Evolutionary conservation across 2,888 invertebrate genomes (phyloP), one percentile per base, ranked within the genome.

Genomic region (Pachymerium ferrugineum): DNA sequence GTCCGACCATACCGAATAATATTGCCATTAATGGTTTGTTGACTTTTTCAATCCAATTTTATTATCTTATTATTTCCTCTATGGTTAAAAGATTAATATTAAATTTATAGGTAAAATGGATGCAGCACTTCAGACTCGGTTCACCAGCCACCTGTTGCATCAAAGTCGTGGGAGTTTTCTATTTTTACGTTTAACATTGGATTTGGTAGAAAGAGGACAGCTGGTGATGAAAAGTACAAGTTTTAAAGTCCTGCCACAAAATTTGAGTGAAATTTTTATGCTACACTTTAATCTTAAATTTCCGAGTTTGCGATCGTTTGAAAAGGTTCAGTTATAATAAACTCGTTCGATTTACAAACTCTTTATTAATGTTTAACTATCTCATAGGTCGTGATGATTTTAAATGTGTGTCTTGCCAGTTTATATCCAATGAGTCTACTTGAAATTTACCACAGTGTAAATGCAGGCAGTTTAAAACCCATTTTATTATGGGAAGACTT

Each of bases 401-500:
- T 98, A 12, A 92, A 93, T 79, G 92, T 95, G 0, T 94, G 96
- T 80, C 85, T 97, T 74, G 92, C 97, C 3, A 93, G 96, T 0
- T 85, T 97, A 10, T 93, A 93, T 82, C 97, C 97, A 0, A 83
- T 97, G 31, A 95, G 93, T 0, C 84, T 93, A 74, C 88, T 91
- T 73, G 96, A 97, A 84, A 93, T 98, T 79, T 96, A 91, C 82
- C 93, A 95, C 81, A 93, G 96, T 1, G 90, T 97, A 5, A 96
- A 96, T 83, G 90, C 96, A 0, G 86, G 95, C 72, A 86, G 90
- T 78, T 89, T 90, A 0, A 88, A 90, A 78, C 89, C 89, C 70
- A 90, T 91, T 79, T 84, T 96, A 75, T 88, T 91, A 1, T 95
- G 94, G 94, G 90, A 91, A 75, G 95, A 96, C 78, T 96, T 97